A percentile compares a stretch with the other conserved stretches of the same genome.
Evolutionary conservation across 2,888 invertebrate species (phyloP).

Genomic region (Scaptomyza caliginosa): DNA sequence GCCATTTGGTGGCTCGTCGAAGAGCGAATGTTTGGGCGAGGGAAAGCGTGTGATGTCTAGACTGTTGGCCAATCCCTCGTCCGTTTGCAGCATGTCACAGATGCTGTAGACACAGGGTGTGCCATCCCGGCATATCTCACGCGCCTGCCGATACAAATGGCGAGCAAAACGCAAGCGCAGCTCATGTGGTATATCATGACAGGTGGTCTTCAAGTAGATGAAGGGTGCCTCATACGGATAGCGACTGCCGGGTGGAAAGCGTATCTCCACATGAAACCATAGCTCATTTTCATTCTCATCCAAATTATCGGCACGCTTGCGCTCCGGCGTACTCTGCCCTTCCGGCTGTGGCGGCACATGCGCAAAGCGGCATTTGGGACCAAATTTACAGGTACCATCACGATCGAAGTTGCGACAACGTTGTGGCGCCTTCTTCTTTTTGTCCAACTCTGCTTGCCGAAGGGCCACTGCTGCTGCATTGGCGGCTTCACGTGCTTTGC

Average conservation of each 20-base stretch:
- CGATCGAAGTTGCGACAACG: conserved; percentile 86
- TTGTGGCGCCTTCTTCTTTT: conserved; percentile 79
- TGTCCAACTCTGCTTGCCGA: conserved; percentile 56
- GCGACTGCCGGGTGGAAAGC: conserved; percentile 88
- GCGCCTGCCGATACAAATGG: conserved; percentile 88
- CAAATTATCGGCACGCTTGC: conserved; percentile 40
- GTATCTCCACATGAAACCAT: conserved; percentile 89
- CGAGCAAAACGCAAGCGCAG: conserved; percentile 88
- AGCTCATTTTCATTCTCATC: conserved; percentile 83
- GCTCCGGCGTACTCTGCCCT: conserved; percentile 39
- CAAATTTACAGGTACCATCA: conserved; percentile 89
- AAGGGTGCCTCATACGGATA: conserved; percentile 91
- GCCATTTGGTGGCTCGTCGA: conserved; percentile 85
- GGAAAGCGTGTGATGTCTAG: conserved; percentile 85
- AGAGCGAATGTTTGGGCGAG: conserved; percentile 86
- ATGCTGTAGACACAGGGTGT: conserved; percentile 90
- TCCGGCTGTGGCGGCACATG: conserved; percentile 85
- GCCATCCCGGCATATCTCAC: conserved; percentile 87
- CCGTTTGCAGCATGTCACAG: conserved; percentile 89
- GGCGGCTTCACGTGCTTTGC: conserved; percentile 81
- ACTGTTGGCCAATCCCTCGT: conserved; percentile 87
- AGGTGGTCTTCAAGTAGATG: conserved; percentile 88
- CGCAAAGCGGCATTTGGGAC: conserved; percentile 89
- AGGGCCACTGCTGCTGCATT: conserved; percentile 82
- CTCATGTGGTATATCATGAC: conserved; percentile 87